phyloP scores from a whole-genome alignment of 1,140 invertebrate species.

The Dendroctonus valens region DNA sequence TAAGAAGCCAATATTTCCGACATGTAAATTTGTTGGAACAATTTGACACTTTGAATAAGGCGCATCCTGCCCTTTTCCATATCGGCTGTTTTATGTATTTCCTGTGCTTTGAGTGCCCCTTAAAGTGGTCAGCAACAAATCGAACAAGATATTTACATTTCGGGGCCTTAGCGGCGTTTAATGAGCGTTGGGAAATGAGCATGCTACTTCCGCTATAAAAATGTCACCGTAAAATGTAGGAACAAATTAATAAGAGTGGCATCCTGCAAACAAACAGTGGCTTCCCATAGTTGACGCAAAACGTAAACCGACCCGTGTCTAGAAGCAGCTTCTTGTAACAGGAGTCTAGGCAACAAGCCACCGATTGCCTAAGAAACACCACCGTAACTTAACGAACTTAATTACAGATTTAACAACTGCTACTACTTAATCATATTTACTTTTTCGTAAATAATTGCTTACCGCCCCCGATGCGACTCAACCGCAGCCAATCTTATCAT shows the following conservation, averaged over 20 bases:
- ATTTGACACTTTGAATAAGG: conserved; percentile 17
- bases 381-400: background rate
- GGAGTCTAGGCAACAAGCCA: too few species aligned
- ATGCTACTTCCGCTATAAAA: background rate
- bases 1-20: conserved; percentile 7
- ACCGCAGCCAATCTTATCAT: conserved; percentile 8
- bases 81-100: conserved; percentile 15
- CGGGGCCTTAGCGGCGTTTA: background rate
- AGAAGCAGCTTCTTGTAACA: too few species aligned
- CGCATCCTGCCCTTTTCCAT: conserved; percentile 15
- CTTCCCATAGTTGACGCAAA: too few species aligned
- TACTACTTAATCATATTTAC: conserved; percentile 30
- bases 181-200: background rate
- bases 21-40: conserved; percentile 10
- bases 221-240: background rate
- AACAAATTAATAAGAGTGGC: background rate
- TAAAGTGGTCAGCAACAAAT: conserved; percentile 20
- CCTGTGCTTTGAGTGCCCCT: conserved; percentile 10
- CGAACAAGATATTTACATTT: conserved; percentile 22
- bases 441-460: conserved; percentile 25
- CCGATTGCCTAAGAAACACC: too few species aligned
- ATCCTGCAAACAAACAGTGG: too few species aligned
- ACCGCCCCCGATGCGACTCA: conserved; percentile 19
- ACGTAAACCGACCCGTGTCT: too few species aligned
- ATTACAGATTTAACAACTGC: conserved; percentile 22